Base-by-base conservation (phyloP, 2,113 vertebrate species). In the Alaudala cheleensis region DNA sequence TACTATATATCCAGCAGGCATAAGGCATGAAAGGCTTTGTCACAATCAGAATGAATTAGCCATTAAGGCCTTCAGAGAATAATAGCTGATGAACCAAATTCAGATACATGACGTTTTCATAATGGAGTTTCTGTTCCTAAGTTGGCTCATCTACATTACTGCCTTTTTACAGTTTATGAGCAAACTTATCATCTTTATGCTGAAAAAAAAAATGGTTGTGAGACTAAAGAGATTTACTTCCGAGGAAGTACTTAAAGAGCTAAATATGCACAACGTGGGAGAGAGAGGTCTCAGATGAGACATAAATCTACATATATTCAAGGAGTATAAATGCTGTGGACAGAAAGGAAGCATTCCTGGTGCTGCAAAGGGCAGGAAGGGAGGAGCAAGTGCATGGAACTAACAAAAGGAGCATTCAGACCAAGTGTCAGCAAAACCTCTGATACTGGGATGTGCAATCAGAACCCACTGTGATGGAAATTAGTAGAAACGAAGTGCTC, bases 111-210 rank as follows among this genome's bases (percentile, higher is more conserved):
- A 74, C 23, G 3, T 96, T 90, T 92, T 42, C 82, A 64, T 95
- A 95, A 90, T 92, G 67, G 67, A 62, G 42, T 90, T 91, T 87
- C 73, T 95, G 50, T 82, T 91, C 22, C 0, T 77, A 85, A 61
- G 37, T 91, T 95, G 91, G 62, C 74, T 94, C 39, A 6, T 74
- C 49, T 60, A 71, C 53, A 86, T 94, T 97, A 78, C 72, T 83
- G 82, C 54, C 74, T 88, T 94, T 92, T 96, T 96, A 92, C 76
- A 73, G 74, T 93, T 97, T 88, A 93, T 95, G 89, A 95, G 84
- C 73, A 95, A 95, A 95, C n/a, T 66, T 91, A 89, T 34, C 69
- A 92, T 93, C 95, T 93, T 95, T 89, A 89, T 92, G 70, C 66
- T 64, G 29, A 9, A 51, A 80, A 61, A 61, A 64, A 84, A 73